Evolutionary conservation across 2,888 invertebrate genomes (phyloP).

Genomic region (Stenodera caucasica): DNA sequence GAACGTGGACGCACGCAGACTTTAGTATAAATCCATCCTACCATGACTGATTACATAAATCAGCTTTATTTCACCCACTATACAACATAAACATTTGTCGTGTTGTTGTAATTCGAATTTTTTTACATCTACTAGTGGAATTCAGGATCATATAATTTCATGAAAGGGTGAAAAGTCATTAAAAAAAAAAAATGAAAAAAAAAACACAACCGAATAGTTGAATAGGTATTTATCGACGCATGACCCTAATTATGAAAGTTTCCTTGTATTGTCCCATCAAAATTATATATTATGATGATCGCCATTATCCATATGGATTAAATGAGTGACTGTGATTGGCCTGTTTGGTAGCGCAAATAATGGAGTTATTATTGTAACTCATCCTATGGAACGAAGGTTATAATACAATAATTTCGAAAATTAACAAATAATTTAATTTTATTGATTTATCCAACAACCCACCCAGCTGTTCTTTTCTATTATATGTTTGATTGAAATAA

Average conservation of each 20-base stretch:
- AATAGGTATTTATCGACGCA: slow-evolving; percentile 36
- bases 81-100: slow-evolving; percentile 35
- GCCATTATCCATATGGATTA: slow-evolving; percentile 41
- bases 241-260: slow-evolving; percentile 41
- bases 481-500: background rate
- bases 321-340: slow-evolving; percentile 39
- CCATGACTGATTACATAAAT: slow-evolving; percentile 50
- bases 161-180: slow-evolving; percentile 25
- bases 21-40: slow-evolving; percentile 36
- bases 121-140: background rate
- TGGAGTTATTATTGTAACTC: slow-evolving; percentile 43
- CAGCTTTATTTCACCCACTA: slow-evolving; percentile 46
- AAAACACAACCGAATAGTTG: background rate
- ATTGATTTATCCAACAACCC: too few species aligned
- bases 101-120: slow-evolving; percentile 2
- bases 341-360: slow-evolving; percentile 45
- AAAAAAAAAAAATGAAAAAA: background rate
- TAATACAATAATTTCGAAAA: slow-evolving; percentile 12
- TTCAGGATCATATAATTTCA: background rate
- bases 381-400: slow-evolving; percentile 39
- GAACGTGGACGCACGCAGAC: slow-evolving; percentile 43
- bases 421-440: background rate
- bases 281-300: slow-evolving; percentile 41
- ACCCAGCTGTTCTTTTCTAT: slow-evolving; percentile 1
- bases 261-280: slow-evolving; percentile 39